phyloP scores from a whole-genome alignment of 1,140 invertebrate genomes.

The Calephelis virginiensis region DNA sequence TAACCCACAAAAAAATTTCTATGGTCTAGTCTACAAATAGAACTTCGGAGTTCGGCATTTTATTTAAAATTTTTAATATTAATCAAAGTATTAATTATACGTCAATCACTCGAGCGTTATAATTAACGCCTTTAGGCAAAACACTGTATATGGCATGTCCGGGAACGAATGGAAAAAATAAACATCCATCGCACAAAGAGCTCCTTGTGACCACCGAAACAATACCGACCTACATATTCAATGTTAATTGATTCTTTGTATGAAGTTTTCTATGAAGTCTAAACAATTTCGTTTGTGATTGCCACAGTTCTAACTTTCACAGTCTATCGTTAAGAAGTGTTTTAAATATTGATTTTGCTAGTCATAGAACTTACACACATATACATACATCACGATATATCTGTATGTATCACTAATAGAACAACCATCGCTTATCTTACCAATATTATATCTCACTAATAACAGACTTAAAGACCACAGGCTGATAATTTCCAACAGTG shows the following conservation, averaged over 20 bases:
- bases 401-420: too few species aligned
- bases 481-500: too few species aligned
- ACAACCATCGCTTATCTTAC: too few species aligned
- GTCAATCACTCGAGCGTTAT: conserved; percentile 40
- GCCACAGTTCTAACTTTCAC: conserved; percentile 17
- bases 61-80: conserved; percentile 14
- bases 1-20: too few species aligned
- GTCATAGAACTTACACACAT: too few species aligned
- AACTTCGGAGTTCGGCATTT: conserved; percentile 16
- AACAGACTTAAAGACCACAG: too few species aligned
- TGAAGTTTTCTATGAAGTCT: conserved; percentile 38
- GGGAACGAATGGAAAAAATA: conserved; percentile 61
- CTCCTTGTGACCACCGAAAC: conserved; percentile 56
- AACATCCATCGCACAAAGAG: conserved; percentile 62
- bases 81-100: conserved; percentile 42
- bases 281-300: conserved; percentile 40
- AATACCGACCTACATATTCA: conserved; percentile 55
- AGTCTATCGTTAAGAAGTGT: neutral
- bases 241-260: conserved; percentile 31
- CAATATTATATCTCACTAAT: too few species aligned
- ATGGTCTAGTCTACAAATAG: too few species aligned
- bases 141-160: conserved; percentile 31
- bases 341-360: neutral
- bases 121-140: conserved; percentile 48
- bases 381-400: too few species aligned